Conservation (phyloP, 1,140 invertebrate species). For the Orussus abietinus region DNA sequence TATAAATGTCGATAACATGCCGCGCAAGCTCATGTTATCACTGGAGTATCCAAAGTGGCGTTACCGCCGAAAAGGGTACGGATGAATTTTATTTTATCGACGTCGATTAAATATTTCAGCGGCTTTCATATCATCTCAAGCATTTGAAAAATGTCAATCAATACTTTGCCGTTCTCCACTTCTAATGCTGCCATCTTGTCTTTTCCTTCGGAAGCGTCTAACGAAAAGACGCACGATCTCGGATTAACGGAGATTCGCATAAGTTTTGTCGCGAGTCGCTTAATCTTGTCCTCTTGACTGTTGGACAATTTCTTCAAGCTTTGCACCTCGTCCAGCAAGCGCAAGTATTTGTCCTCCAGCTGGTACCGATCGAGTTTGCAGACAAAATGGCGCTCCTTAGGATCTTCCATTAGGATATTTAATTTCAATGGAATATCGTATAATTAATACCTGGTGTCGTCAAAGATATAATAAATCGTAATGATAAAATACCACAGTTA, state of each 20-base stretch:
- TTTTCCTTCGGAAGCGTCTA: constrained; percentile 32
- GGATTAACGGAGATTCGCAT: constrained; percentile 41
- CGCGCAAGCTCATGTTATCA: too few species aligned
- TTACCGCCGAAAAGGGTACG: too few species aligned
- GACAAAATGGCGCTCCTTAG: constrained; percentile 43
- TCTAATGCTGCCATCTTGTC: constrained; percentile 36
- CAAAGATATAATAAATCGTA: too few species aligned
- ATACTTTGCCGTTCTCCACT: constrained; percentile 44
- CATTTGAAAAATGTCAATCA: too few species aligned
- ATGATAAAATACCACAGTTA: too few species aligned
- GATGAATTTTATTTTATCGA: too few species aligned
- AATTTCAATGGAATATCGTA: background rate
- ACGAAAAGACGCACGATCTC: constrained; percentile 24
- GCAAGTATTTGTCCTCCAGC: constrained; percentile 46
- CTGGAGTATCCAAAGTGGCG: too few species aligned
- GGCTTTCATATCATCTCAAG: too few species aligned
- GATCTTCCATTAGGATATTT: constrained; percentile 41
- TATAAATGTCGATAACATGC: too few species aligned
- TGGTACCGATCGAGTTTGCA: constrained; percentile 45
- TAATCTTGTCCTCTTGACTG: constrained; percentile 47
- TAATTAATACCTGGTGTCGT: too few species aligned
- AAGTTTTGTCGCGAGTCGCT: constrained; percentile 44
- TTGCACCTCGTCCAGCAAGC: constrained; percentile 39
- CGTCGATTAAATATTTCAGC: too few species aligned
- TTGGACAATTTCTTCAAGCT: constrained; percentile 44